Evolutionary conservation across 2,797 vertebrate genomes (phyloP).

Genomic region (Danio choprae): DNA sequence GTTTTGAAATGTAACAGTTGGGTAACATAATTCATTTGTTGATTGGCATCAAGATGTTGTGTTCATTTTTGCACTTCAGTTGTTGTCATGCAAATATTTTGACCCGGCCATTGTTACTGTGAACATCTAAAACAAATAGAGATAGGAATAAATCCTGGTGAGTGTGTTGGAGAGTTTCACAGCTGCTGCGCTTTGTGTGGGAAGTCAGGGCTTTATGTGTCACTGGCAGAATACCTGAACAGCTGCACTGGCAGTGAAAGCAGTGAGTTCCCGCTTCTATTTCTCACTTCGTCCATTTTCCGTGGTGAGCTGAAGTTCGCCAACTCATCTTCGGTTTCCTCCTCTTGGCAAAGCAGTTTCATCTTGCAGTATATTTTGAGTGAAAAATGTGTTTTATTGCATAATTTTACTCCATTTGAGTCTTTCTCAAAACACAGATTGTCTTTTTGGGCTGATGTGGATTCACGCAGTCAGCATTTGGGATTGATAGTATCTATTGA

Average conservation of each 20-base stretch:
- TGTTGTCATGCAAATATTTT: conserved; percentile 19
- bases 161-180: conserved; percentile 38
- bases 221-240: conserved; percentile 65
- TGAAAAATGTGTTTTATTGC: conserved; percentile 3
- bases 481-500: not conserved
- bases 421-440: conserved; percentile 6
- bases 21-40: not conserved
- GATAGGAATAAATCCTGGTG: conserved; percentile 43
- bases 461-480: not conserved
- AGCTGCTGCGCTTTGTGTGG: conserved; percentile 61
- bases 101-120: not conserved
- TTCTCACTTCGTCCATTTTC: conserved; percentile 54
- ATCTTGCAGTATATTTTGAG: conserved; percentile 1
- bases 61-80: not conserved
- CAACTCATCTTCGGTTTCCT: conserved; percentile 43
- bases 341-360: not conserved
- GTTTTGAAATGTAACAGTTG: not conserved
- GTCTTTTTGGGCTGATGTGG: not conserved
- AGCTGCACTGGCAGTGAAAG: conserved; percentile 59
- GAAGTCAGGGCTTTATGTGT: conserved; percentile 61
- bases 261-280: conserved; percentile 55
- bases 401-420: not conserved
- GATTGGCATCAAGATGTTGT: not conserved
- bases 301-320: conserved; percentile 45
- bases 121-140: conserved; percentile 29